These are phyloP conservation scores for Chrysotoxum bicinctum DNA, from an alignment of 2,888 invertebrate species.

Conservation along the genomic window DNA sequence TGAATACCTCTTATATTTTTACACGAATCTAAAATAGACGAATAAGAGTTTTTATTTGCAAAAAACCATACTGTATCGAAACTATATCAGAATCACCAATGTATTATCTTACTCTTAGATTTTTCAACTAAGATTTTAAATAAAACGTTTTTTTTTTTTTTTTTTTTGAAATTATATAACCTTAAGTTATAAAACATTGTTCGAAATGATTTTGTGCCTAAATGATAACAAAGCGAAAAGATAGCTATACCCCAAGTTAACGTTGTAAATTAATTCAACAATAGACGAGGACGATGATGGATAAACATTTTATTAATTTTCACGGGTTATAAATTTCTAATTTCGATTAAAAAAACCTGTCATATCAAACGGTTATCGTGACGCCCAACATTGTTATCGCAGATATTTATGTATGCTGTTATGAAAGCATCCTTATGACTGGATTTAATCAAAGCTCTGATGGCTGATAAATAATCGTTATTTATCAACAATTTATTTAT, in stretches of 20 bases:
- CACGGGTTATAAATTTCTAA: constrained; percentile 11
- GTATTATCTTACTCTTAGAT: too few species aligned
- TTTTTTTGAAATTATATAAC: too few species aligned
- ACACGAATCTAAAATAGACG: too few species aligned
- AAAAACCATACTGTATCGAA: too few species aligned
- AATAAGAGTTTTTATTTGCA: too few species aligned
- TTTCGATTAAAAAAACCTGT: not conserved
- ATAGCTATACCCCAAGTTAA: not conserved
- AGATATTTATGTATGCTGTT: not conserved
- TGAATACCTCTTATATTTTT: too few species aligned
- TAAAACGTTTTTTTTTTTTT: too few species aligned
- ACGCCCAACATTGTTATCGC: not conserved
- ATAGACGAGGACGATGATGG: not conserved
- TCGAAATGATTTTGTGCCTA: not conserved
- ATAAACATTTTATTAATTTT: constrained; percentile 20
- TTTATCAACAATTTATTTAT: not conserved
- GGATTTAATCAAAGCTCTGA: not conserved
- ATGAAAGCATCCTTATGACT: not conserved
- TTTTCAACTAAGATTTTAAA: too few species aligned
- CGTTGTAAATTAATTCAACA: constrained; percentile 2
- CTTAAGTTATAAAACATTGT: too few species aligned
- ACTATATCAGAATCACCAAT: too few species aligned
- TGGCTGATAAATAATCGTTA: not conserved
- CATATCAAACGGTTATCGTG: constrained; percentile 3
- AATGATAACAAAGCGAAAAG: not conserved